Evolutionary conservation across 2,888 invertebrate species (phyloP).

Genomic region (Heptascelio sp.): DNA sequence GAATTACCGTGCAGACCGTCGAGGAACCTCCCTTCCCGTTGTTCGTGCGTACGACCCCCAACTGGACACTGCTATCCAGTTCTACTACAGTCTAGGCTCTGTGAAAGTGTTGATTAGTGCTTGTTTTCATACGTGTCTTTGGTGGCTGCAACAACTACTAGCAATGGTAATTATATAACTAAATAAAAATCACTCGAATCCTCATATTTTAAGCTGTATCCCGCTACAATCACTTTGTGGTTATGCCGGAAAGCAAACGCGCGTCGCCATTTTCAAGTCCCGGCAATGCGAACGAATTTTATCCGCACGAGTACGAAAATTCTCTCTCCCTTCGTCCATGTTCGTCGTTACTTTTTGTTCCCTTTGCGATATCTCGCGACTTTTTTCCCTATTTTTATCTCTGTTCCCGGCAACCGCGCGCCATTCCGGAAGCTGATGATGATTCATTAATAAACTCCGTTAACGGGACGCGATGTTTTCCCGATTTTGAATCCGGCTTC

Average conservation of each 20-base stretch:
- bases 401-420: constrained; percentile 21
- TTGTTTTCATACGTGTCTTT: constrained; percentile 79
- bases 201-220: no score
- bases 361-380: background rate
- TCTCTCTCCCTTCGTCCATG: background rate
- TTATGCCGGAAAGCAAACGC: constrained; percentile 82
- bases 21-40: constrained; percentile 84
- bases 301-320: background rate
- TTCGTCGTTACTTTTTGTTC: no score
- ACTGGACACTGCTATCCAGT: constrained; percentile 82
- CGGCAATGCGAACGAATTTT: constrained; percentile 71
- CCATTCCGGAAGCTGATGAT: constrained; percentile 52
- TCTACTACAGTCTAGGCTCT: constrained; percentile 79
- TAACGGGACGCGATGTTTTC: no score
- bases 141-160: constrained; percentile 77
- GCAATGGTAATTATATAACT: constrained; percentile 82
- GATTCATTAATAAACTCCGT: constrained; percentile 43
- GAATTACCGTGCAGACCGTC: constrained; percentile 64
- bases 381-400: background rate
- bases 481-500: no score
- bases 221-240: constrained; percentile 77
- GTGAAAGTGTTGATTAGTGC: constrained; percentile 82
- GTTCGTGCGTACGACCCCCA: constrained; percentile 81
- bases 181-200: no score
- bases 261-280: constrained; percentile 82